These are phyloP conservation scores for Stenodema calcarata DNA, from an alignment of 2,888 invertebrate genomes.

Conservation along the genomic window DNA sequence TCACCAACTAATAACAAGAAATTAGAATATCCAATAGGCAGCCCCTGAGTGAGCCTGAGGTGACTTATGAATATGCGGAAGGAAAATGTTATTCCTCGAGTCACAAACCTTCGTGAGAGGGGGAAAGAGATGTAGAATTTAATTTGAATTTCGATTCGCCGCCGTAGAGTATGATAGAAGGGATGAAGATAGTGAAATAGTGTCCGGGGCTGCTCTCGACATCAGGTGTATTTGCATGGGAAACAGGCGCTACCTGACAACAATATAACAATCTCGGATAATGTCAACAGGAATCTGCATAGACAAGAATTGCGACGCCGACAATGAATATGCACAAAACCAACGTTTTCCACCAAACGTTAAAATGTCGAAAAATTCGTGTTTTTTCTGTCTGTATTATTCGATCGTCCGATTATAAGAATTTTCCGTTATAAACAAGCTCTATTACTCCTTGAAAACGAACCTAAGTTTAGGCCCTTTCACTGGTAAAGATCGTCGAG, in stretches of 20 bases:
- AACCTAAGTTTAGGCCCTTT: no score
- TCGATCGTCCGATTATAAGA: no score
- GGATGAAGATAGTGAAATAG: not conserved
- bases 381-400: no score
- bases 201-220: not conserved
- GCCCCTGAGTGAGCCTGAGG: not conserved
- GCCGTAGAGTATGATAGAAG: not conserved
- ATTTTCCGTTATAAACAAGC: no score
- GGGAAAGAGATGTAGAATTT: slow-evolving; percentile 40
- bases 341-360: no score
- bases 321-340: no score
- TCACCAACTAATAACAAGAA: slow-evolving; percentile 6
- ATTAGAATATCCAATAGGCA: slow-evolving; percentile 29
- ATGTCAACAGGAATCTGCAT: not conserved
- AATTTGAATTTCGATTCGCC: slow-evolving; percentile 41
- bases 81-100: not conserved
- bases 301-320: not conserved
- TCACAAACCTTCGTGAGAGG: not conserved
- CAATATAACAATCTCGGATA: not conserved
- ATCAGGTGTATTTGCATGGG: not conserved
- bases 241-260: not conserved
- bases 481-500: no score
- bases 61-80: slow-evolving; percentile 29
- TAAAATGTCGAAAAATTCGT: no score
- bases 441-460: no score